These are phyloP conservation scores for Carabus problematicus DNA, from an alignment of 2,888 invertebrate genomes.

Conservation along the genomic window DNA sequence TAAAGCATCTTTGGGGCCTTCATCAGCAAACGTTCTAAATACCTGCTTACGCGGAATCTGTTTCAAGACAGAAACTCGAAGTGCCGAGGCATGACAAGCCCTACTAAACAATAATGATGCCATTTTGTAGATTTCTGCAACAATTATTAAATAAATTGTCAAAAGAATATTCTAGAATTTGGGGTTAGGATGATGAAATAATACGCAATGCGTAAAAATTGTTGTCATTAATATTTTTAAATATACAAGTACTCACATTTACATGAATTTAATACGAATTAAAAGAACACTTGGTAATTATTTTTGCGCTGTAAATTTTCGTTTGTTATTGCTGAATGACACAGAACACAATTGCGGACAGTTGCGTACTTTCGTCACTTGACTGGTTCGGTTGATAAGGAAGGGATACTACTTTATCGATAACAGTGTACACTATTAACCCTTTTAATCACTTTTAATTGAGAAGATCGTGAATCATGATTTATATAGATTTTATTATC, in stretches of 20 bases:
- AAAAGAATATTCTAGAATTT: slow-evolving; percentile 36
- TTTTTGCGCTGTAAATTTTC: slow-evolving; percentile 11
- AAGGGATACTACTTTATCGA: too few relatives aligned
- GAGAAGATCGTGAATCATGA: too few relatives aligned
- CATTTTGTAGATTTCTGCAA: slow-evolving; percentile 8
- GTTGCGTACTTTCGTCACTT: slow-evolving; percentile 3
- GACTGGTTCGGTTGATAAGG: neutral
- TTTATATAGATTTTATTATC: too few relatives aligned
- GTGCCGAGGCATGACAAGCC: slow-evolving; percentile 51
- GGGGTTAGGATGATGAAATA: slow-evolving; percentile 42
- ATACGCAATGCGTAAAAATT: slow-evolving; percentile 11
- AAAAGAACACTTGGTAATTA: neutral
- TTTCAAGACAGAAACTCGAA: slow-evolving; percentile 60
- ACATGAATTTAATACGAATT: slow-evolving; percentile 29
- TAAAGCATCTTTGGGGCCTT: slow-evolving; percentile 59
- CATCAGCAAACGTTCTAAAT: slow-evolving; percentile 65
- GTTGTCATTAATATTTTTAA: neutral
- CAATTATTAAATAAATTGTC: neutral
- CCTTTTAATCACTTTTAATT: too few relatives aligned
- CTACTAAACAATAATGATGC: slow-evolving; percentile 32
- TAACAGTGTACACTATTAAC: too few relatives aligned
- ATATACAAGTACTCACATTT: slow-evolving; percentile 14
- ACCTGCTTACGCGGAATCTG: slow-evolving; percentile 61
- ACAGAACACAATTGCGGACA: slow-evolving; percentile 9
- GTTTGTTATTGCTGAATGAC: slow-evolving; percentile 28